Evolutionary conservation across 2,888 invertebrate genomes (phyloP).

Genomic region (Mythimna ferrago): DNA sequence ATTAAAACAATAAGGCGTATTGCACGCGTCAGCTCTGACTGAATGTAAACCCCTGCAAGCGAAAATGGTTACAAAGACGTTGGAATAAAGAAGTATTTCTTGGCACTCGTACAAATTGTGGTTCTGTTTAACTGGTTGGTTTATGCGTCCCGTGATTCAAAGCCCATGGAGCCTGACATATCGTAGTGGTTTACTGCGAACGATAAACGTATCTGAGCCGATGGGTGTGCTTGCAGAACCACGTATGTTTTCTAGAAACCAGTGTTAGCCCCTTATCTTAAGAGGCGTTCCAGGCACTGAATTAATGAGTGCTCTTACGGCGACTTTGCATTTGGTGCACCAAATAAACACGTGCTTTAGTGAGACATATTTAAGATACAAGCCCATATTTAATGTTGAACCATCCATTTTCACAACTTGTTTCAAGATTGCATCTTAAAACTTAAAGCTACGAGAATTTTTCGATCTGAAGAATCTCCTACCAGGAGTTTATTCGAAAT

Average conservation of each 20-base stretch:
- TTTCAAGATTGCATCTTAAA: background rate
- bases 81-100: constrained; percentile 71
- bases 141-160: constrained; percentile 79
- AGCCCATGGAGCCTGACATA: constrained; percentile 82
- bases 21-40: constrained; percentile 65
- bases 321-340: constrained; percentile 59
- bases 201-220: constrained; percentile 81
- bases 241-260: constrained; percentile 66
- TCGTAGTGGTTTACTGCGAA: constrained; percentile 81
- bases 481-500: too few species aligned
- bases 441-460: background rate
- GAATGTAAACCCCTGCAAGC: constrained; percentile 63
- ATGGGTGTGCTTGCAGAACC: constrained; percentile 64
- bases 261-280: constrained; percentile 67
- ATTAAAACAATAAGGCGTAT: constrained; percentile 81
- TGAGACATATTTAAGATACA: constrained; percentile 44
- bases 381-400: constrained; percentile 25
- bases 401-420: constrained; percentile 12
- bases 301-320: constrained; percentile 67
- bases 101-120: constrained; percentile 65
- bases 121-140: constrained; percentile 78
- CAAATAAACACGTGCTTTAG: constrained; percentile 59
- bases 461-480: background rate
- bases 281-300: constrained; percentile 66
- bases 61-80: constrained; percentile 70